These are phyloP conservation scores for Oscheius sp. DNA, from an alignment of 2,888 invertebrate genomes.

Conservation along the genomic window DNA sequence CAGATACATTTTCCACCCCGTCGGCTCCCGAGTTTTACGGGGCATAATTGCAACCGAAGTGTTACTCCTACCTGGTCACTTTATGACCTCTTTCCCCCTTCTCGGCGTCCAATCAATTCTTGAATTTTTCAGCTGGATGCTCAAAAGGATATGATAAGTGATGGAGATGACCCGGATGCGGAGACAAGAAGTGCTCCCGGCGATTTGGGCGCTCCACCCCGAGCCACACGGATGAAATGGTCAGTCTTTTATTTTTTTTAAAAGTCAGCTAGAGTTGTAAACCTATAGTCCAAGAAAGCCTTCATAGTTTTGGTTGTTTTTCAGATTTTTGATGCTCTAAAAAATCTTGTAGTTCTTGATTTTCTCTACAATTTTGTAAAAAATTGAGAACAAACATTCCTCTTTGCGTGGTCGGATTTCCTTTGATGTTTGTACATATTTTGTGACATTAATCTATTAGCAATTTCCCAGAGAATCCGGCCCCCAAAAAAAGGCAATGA, in stretches of 20 bases:
- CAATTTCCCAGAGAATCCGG: too few relatives aligned
- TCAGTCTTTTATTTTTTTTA: conserved; percentile 23
- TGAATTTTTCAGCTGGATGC: conserved; percentile 21
- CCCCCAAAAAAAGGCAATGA: neutral
- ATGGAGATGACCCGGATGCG: conserved; percentile 42
- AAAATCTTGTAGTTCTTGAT: too few relatives aligned
- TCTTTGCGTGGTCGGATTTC: neutral
- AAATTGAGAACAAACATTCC: neutral
- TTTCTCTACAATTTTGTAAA: too few relatives aligned
- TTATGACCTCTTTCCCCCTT: neutral
- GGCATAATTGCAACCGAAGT: conserved; percentile 12
- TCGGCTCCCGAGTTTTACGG: conserved; percentile 12
- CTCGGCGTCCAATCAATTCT: neutral
- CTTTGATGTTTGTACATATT: neutral
- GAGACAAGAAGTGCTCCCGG: conserved; percentile 68
- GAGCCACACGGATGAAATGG: conserved; percentile 41
- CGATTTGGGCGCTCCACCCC: conserved; percentile 52
- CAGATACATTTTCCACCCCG: neutral
- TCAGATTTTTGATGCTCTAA: too few relatives aligned
- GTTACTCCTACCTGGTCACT: neutral
- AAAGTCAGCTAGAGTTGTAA: neutral
- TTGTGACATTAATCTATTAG: neutral
- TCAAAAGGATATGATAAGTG: conserved; percentile 23
- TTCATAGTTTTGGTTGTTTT: too few relatives aligned
- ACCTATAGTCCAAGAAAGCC: too few relatives aligned